A percentile compares a stretch with the other conserved stretches of the same genome.
Evolutionary conservation across 2,797 vertebrate species (phyloP).

Genomic region (Echeneis naucrates): DNA sequence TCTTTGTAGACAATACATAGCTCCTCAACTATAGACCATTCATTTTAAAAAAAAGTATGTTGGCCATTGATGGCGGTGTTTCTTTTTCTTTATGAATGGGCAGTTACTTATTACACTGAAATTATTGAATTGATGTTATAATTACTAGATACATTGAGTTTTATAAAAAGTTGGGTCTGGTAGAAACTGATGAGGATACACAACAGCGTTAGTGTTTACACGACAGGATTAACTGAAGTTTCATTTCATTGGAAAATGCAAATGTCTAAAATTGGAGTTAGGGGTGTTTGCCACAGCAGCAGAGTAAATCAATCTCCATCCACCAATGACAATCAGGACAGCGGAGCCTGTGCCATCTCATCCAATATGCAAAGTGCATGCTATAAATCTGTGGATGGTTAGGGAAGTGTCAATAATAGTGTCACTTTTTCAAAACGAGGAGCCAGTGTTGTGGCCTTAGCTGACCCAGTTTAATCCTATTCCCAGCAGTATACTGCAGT

Average conservation of each 20-base stretch:
- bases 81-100: slow-evolving; percentile 27
- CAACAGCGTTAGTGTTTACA: slow-evolving; percentile 21
- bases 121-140: slow-evolving; percentile 56
- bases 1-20: slow-evolving; percentile 62
- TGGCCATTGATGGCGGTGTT: slow-evolving; percentile 36
- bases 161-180: slow-evolving; percentile 28
- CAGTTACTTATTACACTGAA: slow-evolving; percentile 25
- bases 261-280: slow-evolving; percentile 36
- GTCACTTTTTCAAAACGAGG: slow-evolving; percentile 60
- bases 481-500: slow-evolving; percentile 56
- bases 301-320: slow-evolving; percentile 56
- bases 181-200: slow-evolving; percentile 35
- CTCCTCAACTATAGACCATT: slow-evolving; percentile 47
- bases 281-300: slow-evolving; percentile 28
- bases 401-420: slow-evolving; percentile 59
- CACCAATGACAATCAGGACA: slow-evolving; percentile 51
- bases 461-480: slow-evolving; percentile 62
- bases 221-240: slow-evolving; percentile 41
- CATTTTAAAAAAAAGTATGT: slow-evolving; percentile 60
- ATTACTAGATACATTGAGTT: slow-evolving; percentile 32
- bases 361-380: slow-evolving; percentile 49
- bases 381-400: slow-evolving; percentile 56
- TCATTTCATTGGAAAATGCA: slow-evolving; percentile 54
- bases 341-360: slow-evolving; percentile 38
- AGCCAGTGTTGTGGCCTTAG: slow-evolving; percentile 53